Percentiles rank a stretch among this genome's conserved stretches.
These are phyloP conservation scores for Caenorhabditis panamensis DNA, from an alignment of 2,888 invertebrate species.

Conservation along the genomic window DNA sequence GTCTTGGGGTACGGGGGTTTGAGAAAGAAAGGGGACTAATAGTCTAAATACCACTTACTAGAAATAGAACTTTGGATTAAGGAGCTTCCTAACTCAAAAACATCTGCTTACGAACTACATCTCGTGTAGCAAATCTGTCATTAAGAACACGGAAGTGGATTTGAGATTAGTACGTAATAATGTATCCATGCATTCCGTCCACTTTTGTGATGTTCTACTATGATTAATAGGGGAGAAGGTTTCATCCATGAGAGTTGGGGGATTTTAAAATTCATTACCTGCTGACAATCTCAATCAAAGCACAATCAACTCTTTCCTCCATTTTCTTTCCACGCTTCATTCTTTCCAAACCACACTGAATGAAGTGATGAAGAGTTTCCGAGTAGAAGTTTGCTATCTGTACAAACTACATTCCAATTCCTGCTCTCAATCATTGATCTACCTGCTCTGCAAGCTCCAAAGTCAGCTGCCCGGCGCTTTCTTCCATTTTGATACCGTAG, in stretches of 20 bases:
- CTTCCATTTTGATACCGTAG: slow-evolving; percentile 86
- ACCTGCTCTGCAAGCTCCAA: slow-evolving; percentile 63
- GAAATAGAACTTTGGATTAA: not conserved
- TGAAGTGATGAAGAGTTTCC: slow-evolving; percentile 54
- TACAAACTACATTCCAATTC: not conserved
- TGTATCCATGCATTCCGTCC: not conserved
- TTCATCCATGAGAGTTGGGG: not conserved
- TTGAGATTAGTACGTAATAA: not conserved
- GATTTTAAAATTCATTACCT: slow-evolving; percentile 83
- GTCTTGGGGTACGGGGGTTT: not conserved
- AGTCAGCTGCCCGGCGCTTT: slow-evolving; percentile 82
- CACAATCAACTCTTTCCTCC: slow-evolving; percentile 86
- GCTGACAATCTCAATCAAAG: slow-evolving; percentile 86
- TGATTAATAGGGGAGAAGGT: not conserved
- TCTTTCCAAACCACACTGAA: slow-evolving; percentile 64
- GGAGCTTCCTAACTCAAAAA: not conserved
- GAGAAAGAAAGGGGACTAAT: no score
- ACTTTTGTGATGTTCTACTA: not conserved
- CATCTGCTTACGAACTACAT: not conserved
- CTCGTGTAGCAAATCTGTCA: not conserved
- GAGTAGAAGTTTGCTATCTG: slow-evolving; percentile 64
- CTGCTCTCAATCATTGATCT: not conserved
- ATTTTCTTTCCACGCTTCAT: slow-evolving; percentile 86
- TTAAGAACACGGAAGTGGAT: not conserved
- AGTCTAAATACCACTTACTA: not conserved